Percentiles rank a stretch among this genome's conserved stretches.
phyloP scores from a whole-genome alignment of 2,888 invertebrate genomes.

The Pristionchus mayeri region DNA sequence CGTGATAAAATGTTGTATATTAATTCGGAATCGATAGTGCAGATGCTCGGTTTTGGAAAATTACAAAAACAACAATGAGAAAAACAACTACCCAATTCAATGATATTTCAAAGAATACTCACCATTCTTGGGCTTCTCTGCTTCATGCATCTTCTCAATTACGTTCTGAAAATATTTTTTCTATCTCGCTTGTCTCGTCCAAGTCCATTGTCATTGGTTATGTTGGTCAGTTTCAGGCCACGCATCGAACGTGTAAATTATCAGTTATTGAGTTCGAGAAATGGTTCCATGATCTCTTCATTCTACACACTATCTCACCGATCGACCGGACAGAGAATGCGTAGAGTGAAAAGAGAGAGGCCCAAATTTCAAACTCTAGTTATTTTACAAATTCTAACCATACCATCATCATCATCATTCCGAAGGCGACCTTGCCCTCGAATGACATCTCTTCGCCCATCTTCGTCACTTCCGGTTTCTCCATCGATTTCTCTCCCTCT shows the following conservation, averaged over 20 bases:
- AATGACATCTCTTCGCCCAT: constrained; percentile 18
- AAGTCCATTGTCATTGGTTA: neutral
- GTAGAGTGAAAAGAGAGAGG: too few species aligned
- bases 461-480: neutral
- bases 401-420: neutral
- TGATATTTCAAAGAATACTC: neutral
- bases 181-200: neutral
- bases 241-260: neutral
- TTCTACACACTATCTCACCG: too few species aligned
- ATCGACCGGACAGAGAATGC: too few species aligned
- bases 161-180: neutral
- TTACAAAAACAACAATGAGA: too few species aligned
- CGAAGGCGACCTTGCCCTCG: neutral
- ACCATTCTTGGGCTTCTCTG: neutral
- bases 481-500: neutral
- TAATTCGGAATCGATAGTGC: too few species aligned
- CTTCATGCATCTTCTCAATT: neutral
- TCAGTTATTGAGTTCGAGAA: neutral
- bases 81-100: too few species aligned
- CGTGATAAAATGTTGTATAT: too few species aligned
- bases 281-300: too few species aligned
- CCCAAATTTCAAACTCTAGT: too few species aligned
- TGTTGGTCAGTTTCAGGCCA: neutral
- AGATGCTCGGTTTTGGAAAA: too few species aligned
- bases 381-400: too few species aligned